Evolutionary conservation across 2,888 invertebrate genomes (phyloP), one percentile per base, ranked within the genome.

Genomic region (Acrobasis suavella): DNA sequence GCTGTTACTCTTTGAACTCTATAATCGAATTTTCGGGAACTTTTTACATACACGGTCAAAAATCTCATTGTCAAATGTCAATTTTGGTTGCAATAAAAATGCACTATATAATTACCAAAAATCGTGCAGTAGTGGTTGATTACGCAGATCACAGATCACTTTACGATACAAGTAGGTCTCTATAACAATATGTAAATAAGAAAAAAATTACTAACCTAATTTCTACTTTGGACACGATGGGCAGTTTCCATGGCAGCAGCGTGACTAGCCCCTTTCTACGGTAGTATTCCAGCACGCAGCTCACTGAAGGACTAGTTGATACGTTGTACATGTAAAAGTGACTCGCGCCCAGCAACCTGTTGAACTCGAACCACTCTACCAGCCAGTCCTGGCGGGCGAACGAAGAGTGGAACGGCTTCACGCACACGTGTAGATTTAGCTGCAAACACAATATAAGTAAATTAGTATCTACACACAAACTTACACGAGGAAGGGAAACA

Each of bases 301-400:
- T 94, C 14, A 96, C 97, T 60, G 95, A 95, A 0, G 93, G 88
- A 17, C 97, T 97, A 54, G 97, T 92, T 0, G 98, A 97, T 82
- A 97, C 96, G 83, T 98, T 98, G 91, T 98, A 98, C 87, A 98
- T 96, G 61, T 97, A 97, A 85, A 98, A 97, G 83, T 97, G 97
- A 60, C 94, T 95, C 50, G 96, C 96, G 0, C 98, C 98, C 70
- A 98, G 90, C 50, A 98, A 87, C 9, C 95, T 93, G 86, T 98
- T 97, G 73, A 98, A 90, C 85, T 98, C 98, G 74, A 98, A 94
- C 93, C 98, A 98, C 87, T 98, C 98, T 72, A 97, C 89, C 69
- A 98, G 91, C 93, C 97, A 96, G 63, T 97, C 90, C 6, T 95
- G 95, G 71, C 96, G 95, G 78, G 97, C 96, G 85, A 97, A 98